Conservation (phyloP, 2,888 invertebrate species). For the Argyresthia goedartella region DNA sequence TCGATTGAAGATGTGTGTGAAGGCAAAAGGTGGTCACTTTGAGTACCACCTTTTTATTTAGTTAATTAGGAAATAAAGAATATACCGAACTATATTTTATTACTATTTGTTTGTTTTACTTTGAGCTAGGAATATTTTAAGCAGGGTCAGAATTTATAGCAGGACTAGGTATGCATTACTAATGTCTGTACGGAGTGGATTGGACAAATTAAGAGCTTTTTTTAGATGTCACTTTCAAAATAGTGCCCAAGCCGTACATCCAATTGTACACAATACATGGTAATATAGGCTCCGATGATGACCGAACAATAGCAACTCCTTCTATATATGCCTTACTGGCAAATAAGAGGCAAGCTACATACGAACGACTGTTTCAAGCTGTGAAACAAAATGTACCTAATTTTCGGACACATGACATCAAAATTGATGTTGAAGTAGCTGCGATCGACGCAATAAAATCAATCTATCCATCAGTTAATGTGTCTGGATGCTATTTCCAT, state of each 20-base stretch:
- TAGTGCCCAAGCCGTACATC: neutral
- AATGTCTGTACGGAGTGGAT: too few species aligned
- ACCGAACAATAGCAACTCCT: neutral
- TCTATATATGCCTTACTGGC: constrained; percentile 1
- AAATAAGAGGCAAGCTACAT: neutral
- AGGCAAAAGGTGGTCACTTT: too few species aligned
- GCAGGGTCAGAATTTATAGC: too few species aligned
- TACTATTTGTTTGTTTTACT: too few species aligned
- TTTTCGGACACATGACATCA: neutral
- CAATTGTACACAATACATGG: constrained; percentile 1
- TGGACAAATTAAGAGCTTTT: too few species aligned
- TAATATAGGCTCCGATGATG: constrained; percentile 1
- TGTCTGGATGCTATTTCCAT: neutral
- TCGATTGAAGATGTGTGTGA: too few species aligned
- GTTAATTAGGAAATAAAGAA: too few species aligned
- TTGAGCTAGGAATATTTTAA: too few species aligned
- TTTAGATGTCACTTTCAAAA: neutral
- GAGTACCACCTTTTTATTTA: too few species aligned
- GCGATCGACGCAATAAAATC: neutral
- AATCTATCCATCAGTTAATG: neutral
- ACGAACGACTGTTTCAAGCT: neutral
- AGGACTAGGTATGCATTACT: too few species aligned
- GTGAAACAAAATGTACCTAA: neutral
- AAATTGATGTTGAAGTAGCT: neutral
- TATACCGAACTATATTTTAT: too few species aligned